Conservation (phyloP, 2,113 vertebrate species). For the Pogona vitticeps region DNA sequence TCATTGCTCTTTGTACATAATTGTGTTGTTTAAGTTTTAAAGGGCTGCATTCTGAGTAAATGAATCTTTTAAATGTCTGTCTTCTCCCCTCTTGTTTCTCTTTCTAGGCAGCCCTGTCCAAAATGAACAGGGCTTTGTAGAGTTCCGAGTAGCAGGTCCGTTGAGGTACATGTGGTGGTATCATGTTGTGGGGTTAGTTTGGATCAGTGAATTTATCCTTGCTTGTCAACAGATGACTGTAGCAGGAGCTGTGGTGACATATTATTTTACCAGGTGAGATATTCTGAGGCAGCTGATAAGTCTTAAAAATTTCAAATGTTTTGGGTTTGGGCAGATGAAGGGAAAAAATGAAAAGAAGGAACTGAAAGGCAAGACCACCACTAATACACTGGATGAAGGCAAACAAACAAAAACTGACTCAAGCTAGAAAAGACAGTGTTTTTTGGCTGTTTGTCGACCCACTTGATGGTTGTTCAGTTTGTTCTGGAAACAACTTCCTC, state of each 20-base stretch:
- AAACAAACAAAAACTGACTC: too few species aligned
- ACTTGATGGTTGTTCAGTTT: too few species aligned
- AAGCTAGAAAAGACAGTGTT: not conserved
- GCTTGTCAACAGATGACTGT: constrained; percentile 99
- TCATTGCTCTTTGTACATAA: too few species aligned
- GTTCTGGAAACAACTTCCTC: not conserved
- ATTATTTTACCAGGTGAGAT: constrained; percentile 95
- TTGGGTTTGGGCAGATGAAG: not conserved
- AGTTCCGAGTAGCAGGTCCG: constrained; percentile 87
- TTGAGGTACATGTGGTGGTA: constrained; percentile 97
- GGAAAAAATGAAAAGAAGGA: constrained; percentile 8
- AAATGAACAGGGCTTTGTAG: constrained; percentile 87
- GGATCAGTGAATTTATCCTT: constrained; percentile 97
- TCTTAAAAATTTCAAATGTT: constrained; percentile 26
- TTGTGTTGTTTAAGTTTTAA: not conserved
- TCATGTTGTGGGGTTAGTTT: constrained; percentile 92
- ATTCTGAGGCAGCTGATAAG: not conserved
- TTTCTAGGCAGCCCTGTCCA: constrained; percentile 83
- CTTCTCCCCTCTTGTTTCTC: constrained; percentile 28
- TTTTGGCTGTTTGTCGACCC: not conserved
- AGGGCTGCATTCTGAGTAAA: constrained; percentile 1
- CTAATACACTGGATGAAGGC: not conserved
- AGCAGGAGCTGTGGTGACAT: constrained; percentile 95
- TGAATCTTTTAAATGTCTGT: constrained; percentile 13
- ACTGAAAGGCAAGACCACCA: not conserved